Percentiles rank a stretch among this genome's conserved stretches.
Evolutionary conservation across 2,113 vertebrate species (phyloP).

Genomic region (Callithrix jacchus): DNA sequence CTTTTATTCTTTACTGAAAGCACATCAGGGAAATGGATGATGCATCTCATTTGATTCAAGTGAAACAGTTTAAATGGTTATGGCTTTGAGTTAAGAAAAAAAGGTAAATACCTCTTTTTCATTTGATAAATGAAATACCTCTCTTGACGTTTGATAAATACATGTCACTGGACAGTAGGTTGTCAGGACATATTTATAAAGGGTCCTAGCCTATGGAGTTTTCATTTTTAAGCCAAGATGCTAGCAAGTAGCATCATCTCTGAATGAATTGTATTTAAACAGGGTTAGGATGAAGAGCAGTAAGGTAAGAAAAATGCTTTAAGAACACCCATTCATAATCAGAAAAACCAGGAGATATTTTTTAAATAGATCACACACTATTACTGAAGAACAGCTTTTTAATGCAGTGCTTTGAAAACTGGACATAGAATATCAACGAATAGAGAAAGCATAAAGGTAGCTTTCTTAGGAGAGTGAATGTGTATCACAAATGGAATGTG

Average conservation of each 20-base stretch:
- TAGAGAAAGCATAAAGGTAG: constrained; percentile 67
- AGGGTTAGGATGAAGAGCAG: not conserved
- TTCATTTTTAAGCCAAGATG: not conserved
- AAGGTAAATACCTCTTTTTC: not conserved
- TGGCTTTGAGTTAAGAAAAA: not conserved
- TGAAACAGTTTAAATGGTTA: constrained; percentile 55
- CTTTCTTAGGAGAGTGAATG: constrained; percentile 58
- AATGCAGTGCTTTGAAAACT: not conserved
- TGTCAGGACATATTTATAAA: not conserved
- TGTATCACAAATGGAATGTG: not conserved
- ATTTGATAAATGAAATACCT: no score
- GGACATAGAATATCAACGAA: not conserved
- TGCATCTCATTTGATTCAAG: constrained; percentile 48
- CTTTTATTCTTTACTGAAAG: constrained; percentile 43
- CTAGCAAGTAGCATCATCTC: not conserved
- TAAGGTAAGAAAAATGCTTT: constrained; percentile 47
- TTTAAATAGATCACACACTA: not conserved
- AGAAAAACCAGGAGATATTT: constrained; percentile 58
- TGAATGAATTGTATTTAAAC: constrained; percentile 59
- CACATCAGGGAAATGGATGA: constrained; percentile 20
- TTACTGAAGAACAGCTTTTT: not conserved
- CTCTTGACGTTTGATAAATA: not conserved
- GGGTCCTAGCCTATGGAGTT: not conserved
- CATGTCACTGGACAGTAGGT: not conserved
- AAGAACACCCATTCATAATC: constrained; percentile 58